Percentiles rank a stretch among this genome's conserved stretches.
These are phyloP conservation scores for Forpus xanthops DNA, from an alignment of 2,797 vertebrate species.

Conservation along the genomic window DNA sequence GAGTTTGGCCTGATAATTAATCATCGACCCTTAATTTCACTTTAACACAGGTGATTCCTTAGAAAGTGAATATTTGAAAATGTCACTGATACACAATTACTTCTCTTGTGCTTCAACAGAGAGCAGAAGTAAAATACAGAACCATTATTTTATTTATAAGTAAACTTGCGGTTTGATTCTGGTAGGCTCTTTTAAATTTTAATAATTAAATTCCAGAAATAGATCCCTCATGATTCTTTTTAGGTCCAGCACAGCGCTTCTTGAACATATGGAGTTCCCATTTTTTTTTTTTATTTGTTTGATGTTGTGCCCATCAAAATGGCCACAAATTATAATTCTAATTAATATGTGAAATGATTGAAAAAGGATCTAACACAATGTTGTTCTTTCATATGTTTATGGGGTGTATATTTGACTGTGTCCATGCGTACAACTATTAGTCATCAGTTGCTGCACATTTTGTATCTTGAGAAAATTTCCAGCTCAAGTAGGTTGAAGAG, in stretches of 20 bases:
- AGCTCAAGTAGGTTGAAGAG: not conserved
- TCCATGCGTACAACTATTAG: not conserved
- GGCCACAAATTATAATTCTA: not conserved
- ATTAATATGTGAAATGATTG: not conserved
- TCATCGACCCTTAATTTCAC: not conserved
- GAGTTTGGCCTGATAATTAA: not conserved
- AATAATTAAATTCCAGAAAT: not conserved
- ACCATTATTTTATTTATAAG: not conserved
- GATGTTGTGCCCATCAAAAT: not conserved
- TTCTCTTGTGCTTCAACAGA: not conserved
- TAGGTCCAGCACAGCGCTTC: not conserved
- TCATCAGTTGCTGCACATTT: not conserved
- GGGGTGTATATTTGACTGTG: not conserved
- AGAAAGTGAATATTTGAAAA: not conserved
- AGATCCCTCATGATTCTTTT: not conserved
- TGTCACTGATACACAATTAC: not conserved
- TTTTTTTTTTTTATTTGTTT: not conserved
- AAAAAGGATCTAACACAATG: not conserved
- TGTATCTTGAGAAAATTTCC: slow-evolving; percentile 9
- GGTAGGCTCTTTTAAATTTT: not conserved
- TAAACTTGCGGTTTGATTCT: not conserved
- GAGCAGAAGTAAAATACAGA: not conserved
- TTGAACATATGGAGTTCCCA: not conserved
- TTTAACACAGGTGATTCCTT: not conserved
- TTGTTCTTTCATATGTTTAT: not conserved